Evolutionary conservation across 2,888 invertebrate species (phyloP), one percentile per base, ranked within the genome.

Genomic region (Lasioglossum marginatum): DNA sequence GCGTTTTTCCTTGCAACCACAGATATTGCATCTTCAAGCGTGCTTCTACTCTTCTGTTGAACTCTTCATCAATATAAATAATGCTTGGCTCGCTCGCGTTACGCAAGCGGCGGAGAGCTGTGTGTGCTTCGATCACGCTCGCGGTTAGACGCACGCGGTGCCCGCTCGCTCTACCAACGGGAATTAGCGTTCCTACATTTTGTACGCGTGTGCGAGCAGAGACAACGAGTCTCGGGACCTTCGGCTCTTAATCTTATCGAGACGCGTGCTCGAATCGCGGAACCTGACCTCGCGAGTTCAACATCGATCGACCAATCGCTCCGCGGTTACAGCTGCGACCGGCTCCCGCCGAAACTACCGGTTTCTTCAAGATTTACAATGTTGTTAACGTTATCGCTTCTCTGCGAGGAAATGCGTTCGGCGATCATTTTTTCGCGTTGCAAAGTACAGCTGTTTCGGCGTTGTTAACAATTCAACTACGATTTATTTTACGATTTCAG

Each of bases 261-360:
- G 70, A 70, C 73, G 37, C 66, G 66, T 45, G 45, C 66, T 70
- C 12, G 52, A 6, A n/a, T 57, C 43, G 34, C 4, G 66, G 34
- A n/a, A 37, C 34, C 23, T 40, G 77, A 45, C 68, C 48, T 34
- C 16, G n/a, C 19, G 57, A 16, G 43, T 66, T 43, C 37, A 40
- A 37, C 70, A 40, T n/a, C 19, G 68, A 68, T 37, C 68, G 37
- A 37, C 31, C 27, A 63, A 34, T 37, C 10, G 34, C 8, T 37
- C 4, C 19, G 68, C 66, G 66, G n/a, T 68, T 79, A 31, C 89
- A 87, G 87, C 83, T 83, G 90, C 77, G 85, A 75, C 40, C 2
- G 10, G 40, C 40, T 40, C 40, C 78, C 48, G 52, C n/a, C 57
- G 57, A n/a, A n/a, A 10, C n/a, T 57, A 57, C 12, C 57, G 57